phyloP scores from a whole-genome alignment of 2,797 vertebrate genomes.

The Falco biarmicus region DNA sequence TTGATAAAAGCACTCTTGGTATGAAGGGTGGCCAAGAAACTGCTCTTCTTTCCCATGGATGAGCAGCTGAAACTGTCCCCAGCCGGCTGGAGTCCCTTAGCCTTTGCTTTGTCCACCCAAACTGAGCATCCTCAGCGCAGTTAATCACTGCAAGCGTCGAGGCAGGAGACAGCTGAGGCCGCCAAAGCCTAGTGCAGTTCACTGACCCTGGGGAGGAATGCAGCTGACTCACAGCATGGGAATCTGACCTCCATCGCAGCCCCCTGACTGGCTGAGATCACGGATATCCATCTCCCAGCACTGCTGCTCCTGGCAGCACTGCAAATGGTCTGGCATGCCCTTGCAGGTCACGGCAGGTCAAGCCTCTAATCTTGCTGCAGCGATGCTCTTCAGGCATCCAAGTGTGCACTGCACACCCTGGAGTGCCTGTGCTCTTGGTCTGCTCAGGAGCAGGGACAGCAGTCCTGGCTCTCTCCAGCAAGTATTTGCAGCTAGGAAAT shows the following conservation, averaged over 20 bases:
- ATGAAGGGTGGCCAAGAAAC: not conserved
- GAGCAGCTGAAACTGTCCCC: not conserved
- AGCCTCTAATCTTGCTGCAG: not conserved
- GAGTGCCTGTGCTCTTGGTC: not conserved
- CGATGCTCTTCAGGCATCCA: not conserved
- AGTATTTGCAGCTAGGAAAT: not conserved
- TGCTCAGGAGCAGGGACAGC: fast-evolving
- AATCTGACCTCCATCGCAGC: not conserved
- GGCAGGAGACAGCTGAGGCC: not conserved
- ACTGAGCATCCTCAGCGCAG: not conserved
- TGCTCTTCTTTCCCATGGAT: not conserved
- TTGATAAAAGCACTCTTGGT: not conserved
- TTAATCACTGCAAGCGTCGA: not conserved
- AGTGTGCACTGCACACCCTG: not conserved
- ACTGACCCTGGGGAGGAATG: conserved; percentile 15
- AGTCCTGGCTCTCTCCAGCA: not conserved
- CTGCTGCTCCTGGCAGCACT: not conserved
- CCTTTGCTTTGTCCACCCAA: not conserved
- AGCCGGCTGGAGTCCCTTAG: not conserved
- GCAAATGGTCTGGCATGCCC: fast-evolving
- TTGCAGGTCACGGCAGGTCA: fast-evolving
- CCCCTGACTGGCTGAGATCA: not conserved
- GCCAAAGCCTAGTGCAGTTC: not conserved
- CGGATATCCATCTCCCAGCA: not conserved
- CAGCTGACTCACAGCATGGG: conserved; percentile 11